Conservation (phyloP, 2,888 invertebrate species). For the Andricus quercusramuli region DNA sequence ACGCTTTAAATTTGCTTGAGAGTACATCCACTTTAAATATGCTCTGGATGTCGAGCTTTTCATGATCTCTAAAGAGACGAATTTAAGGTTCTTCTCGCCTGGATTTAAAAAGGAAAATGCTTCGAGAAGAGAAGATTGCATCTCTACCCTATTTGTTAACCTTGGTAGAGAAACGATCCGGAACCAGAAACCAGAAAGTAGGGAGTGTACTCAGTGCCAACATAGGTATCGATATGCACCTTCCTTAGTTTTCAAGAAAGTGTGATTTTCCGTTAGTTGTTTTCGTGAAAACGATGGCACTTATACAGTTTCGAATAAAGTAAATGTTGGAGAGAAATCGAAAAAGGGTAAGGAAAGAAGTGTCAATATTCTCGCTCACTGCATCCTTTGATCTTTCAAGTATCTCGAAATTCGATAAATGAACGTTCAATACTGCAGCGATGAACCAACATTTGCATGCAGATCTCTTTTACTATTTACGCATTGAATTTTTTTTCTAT, state of each 20-base stretch:
- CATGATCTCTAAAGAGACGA: constrained; percentile 5
- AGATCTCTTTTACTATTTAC: not conserved
- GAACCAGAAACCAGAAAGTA: not conserved
- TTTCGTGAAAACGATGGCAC: constrained; percentile 28
- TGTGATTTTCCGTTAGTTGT: not conserved
- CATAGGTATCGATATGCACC: constrained; percentile 14
- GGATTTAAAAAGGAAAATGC: constrained; percentile 49
- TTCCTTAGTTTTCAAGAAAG: constrained; percentile 7
- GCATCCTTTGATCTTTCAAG: constrained; percentile 39
- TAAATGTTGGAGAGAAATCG: not conserved
- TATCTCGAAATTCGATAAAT: constrained; percentile 27
- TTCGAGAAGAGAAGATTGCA: constrained; percentile 42
- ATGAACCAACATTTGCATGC: constrained; percentile 12
- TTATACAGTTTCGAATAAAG: constrained; percentile 27
- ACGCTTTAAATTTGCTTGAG: not conserved
- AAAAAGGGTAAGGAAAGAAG: constrained; percentile 12
- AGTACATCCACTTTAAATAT: constrained; percentile 21
- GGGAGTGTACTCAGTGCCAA: not conserved
- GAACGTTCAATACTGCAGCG: not conserved
- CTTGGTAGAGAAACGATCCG: not conserved
- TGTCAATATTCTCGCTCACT: constrained; percentile 25
- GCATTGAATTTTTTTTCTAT: not conserved
- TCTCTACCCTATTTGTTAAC: constrained; percentile 25
- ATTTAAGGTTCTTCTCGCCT: constrained; percentile 45
- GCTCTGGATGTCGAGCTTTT: not conserved